phyloP scores from a whole-genome alignment of 2,113 vertebrate genomes.

The Sisor rabdophorus region DNA sequence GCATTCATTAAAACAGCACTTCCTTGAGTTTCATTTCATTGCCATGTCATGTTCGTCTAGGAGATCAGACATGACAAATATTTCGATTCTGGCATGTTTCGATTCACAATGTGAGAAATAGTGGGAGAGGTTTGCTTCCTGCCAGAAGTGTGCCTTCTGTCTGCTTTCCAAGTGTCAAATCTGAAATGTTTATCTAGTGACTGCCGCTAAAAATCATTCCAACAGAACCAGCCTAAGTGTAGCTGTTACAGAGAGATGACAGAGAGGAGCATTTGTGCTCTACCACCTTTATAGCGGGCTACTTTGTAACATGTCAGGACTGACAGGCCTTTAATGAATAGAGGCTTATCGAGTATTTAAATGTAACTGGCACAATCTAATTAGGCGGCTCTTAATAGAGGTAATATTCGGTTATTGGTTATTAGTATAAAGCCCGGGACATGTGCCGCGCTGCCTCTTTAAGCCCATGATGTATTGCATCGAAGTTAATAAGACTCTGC shows the following conservation, averaged over 20 bases:
- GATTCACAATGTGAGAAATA: background rate
- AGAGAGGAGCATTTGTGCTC: constrained; percentile 19
- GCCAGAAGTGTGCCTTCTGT: background rate
- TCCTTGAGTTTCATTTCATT: background rate
- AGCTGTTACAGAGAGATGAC: constrained; percentile 5
- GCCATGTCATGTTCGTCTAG: background rate
- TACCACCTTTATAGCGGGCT: constrained; percentile 30
- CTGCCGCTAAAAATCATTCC: background rate
- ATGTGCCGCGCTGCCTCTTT: constrained; percentile 45
- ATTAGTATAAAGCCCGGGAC: constrained; percentile 58
- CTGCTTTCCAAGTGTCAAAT: background rate
- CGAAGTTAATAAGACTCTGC: constrained; percentile 62
- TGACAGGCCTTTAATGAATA: constrained; percentile 56
- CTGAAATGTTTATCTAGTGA: background rate
- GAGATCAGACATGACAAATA: background rate
- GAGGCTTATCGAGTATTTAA: constrained; percentile 59
- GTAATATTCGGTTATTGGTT: constrained; percentile 61
- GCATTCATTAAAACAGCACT: background rate
- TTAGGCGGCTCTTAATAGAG: constrained; percentile 58
- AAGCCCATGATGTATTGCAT: constrained; percentile 63
- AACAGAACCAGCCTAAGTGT: background rate
- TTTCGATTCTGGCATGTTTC: background rate
- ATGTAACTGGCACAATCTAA: constrained; percentile 58
- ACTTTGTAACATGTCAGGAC: constrained; percentile 15
- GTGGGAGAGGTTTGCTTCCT: background rate